These are phyloP conservation scores for Diachasma alloeum DNA, from an alignment of 1,140 invertebrate genomes.

Conservation along the genomic window DNA sequence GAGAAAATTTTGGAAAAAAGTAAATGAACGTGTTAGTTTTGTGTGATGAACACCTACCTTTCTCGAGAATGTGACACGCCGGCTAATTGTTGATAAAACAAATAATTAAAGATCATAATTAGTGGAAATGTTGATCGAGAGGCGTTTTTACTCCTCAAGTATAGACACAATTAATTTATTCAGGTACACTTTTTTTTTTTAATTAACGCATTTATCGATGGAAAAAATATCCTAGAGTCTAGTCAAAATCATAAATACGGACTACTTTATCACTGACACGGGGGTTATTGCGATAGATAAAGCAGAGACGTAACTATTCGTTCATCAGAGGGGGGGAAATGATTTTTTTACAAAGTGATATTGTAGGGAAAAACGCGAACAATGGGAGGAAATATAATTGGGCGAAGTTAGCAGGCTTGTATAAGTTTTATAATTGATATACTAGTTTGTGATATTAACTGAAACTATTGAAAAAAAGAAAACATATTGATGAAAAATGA, in stretches of 20 bases:
- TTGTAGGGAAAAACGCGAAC: slow-evolving; percentile 29
- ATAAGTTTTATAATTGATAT: slow-evolving; percentile 63
- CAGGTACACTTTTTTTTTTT: neutral
- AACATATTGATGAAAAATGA: slow-evolving; percentile 35
- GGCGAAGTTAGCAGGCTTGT: slow-evolving; percentile 58
- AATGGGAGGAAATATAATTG: slow-evolving; percentile 52
- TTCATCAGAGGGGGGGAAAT: neutral
- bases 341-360: neutral
- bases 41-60: slow-evolving; percentile 50
- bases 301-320: slow-evolving; percentile 33
- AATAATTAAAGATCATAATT: neutral
- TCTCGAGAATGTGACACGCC: slow-evolving; percentile 47
- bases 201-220: slow-evolving; percentile 32
- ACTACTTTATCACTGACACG: neutral
- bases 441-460: slow-evolving; percentile 56
- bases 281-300: no score
- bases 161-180: neutral
- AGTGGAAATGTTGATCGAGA: neutral
- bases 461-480: slow-evolving; percentile 40
- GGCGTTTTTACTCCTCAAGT: no score
- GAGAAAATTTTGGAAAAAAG: neutral
- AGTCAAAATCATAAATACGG: slow-evolving; percentile 55
- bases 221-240: slow-evolving; percentile 43
- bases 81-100: neutral
- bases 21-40: slow-evolving; percentile 1